Conservation (phyloP, 2,113 vertebrate species). For the Syrrhaptes paradoxus region DNA sequence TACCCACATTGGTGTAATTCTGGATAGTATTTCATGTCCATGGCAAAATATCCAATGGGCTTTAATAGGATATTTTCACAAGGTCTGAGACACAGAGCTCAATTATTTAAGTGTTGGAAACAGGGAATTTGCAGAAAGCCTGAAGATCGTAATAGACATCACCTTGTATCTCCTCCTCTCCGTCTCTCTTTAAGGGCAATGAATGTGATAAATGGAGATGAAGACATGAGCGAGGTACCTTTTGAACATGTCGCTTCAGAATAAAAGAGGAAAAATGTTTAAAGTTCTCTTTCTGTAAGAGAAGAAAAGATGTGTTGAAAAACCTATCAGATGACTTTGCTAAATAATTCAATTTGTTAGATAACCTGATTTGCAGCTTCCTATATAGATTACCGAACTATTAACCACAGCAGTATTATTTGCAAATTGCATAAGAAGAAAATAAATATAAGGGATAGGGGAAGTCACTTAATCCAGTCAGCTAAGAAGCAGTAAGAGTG, state of each 20-base stretch:
- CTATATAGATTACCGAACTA: background rate
- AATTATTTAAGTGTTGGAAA: background rate
- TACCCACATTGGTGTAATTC: background rate
- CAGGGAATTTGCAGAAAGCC: background rate
- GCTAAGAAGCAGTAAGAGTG: background rate
- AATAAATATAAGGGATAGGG: background rate
- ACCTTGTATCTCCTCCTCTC: background rate
- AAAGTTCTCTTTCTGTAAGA: background rate
- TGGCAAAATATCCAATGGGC: background rate
- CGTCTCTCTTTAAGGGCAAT: background rate
- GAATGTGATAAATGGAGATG: background rate
- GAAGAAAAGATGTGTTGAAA: background rate
- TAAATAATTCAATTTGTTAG: background rate
- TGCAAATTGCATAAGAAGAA: background rate
- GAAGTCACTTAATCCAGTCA: background rate
- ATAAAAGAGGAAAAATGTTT: background rate
- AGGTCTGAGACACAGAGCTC: background rate
- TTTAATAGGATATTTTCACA: background rate
- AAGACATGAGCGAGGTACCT: background rate
- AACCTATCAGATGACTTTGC: background rate
- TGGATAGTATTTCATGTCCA: background rate
- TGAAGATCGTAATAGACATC: background rate
- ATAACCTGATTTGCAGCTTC: background rate
- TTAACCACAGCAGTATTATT: background rate
- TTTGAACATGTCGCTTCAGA: background rate